Base-by-base conservation (phyloP, 2,888 invertebrate genomes). In the Standfussiana lucernea region DNA sequence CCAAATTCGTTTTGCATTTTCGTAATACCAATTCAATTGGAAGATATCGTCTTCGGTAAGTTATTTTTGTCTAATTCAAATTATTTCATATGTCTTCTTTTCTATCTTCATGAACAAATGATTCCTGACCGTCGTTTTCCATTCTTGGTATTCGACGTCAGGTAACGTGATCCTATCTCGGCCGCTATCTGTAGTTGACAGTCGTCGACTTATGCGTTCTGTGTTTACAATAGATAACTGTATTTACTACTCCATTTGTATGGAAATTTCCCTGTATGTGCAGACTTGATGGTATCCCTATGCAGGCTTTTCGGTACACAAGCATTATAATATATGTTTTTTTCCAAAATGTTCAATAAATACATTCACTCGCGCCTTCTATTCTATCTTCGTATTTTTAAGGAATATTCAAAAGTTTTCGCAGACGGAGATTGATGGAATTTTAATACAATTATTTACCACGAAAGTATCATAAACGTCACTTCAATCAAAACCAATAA, bases 151-250 rank as follows among this genome's bases (percentile, higher is more conserved):
- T 75, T 77, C 69, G 42, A 68, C 64, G 74, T 83, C 80, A 81
- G 75, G 78, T 75, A 59, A 80, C 73, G 77, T 79, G 80, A 83
- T 86, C 82, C 85, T 90, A 86, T 90, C 89, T 79, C 76, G 45
- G 75, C 67, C 69, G 53, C 74, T 89, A 89, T 88, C 88, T 86
- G 68, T 70, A 87, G 84, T 85, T 85, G 89, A 86, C 85, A 86
- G 88, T 85, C 82, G 77, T 70, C 86, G 86, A 87, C 88, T 83
- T 85, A 80, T 83, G 82, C 84, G 80, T 86, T 77, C 86, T 79
- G 59, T 87, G 82, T 90, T 91, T 91, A 88, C 85, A 78, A 85
- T 78, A 85, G 91, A 91, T 91, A 91, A 91, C 86, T 75, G 74
- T 91, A 89, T 91, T 90, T 91, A 88, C 90, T 75, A 74, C 74